These are phyloP conservation scores for Matsumyia berberina DNA, from an alignment of 2,888 invertebrate species.

Conservation along the genomic window DNA sequence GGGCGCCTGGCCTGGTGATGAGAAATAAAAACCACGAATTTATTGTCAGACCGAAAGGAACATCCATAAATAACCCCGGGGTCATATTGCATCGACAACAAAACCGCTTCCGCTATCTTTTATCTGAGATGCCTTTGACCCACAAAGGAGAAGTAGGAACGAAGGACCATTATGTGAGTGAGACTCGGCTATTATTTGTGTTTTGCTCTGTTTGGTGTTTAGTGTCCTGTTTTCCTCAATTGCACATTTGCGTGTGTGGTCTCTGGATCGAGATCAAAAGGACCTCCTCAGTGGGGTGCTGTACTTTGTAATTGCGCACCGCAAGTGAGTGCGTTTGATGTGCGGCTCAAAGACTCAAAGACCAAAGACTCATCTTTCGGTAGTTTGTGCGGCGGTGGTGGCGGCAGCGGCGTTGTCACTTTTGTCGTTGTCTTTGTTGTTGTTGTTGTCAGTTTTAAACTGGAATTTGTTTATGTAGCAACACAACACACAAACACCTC, in stretches of 20 bases:
- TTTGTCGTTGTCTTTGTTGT: conserved; percentile 13
- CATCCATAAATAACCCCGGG: conserved; percentile 71
- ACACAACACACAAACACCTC: conserved; percentile 51
- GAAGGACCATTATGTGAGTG: conserved; percentile 56
- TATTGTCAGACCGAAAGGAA: conserved; percentile 70
- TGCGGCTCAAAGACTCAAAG: neutral
- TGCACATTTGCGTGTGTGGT: conserved; percentile 75
- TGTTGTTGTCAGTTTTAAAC: conserved; percentile 31
- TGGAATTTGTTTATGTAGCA: conserved; percentile 37
- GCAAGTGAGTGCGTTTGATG: conserved; percentile 13
- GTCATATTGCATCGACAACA: conserved; percentile 69
- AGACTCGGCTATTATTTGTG: conserved; percentile 66
- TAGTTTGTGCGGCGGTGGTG: conserved; percentile 4
- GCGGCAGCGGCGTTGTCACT: conserved; percentile 1
- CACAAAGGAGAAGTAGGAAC: conserved; percentile 48
- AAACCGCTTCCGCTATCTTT: conserved; percentile 75
- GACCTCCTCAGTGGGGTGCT: conserved; percentile 72
- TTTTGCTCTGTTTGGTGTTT: conserved; percentile 43
- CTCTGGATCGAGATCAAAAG: conserved; percentile 63
- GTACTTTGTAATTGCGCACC: conserved; percentile 68
- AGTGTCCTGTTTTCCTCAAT: conserved; percentile 62
- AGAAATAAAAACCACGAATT: conserved; percentile 75
- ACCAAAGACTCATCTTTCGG: conserved; percentile 25
- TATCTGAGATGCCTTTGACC: conserved; percentile 71
- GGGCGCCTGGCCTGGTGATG: conserved; percentile 64